phyloP scores from a whole-genome alignment of 23 tunicate species.

The Diplosoma virens region DNA sequence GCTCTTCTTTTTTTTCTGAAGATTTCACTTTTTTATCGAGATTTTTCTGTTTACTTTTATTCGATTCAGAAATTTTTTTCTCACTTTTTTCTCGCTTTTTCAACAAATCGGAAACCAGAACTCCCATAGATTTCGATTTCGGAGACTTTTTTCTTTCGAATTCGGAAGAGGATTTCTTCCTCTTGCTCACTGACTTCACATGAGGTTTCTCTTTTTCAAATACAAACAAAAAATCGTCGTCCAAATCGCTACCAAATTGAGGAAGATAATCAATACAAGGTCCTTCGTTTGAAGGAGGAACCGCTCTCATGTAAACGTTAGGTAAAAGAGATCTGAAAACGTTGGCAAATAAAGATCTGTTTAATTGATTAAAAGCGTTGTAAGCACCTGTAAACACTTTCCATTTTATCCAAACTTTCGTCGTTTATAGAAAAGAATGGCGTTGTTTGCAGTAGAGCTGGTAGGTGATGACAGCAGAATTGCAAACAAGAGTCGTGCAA shows the following conservation, averaged over 20 bases:
- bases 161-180: neutral
- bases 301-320: slow-evolving; percentile 25
- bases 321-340: slow-evolving; percentile 31
- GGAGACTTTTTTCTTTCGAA: slow-evolving; percentile 8
- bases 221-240: neutral
- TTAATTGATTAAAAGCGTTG: too few species aligned
- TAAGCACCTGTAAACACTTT: slow-evolving; percentile 74
- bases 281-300: slow-evolving; percentile 41
- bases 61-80: slow-evolving; percentile 36
- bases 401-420: slow-evolving; percentile 41
- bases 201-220: neutral
- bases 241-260: neutral
- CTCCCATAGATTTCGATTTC: slow-evolving; percentile 5
- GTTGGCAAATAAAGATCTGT: neutral
- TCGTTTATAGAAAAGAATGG: slow-evolving; percentile 52
- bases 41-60: slow-evolving; percentile 28
- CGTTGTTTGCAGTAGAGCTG: slow-evolving; percentile 61
- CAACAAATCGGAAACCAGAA: slow-evolving; percentile 43
- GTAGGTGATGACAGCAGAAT: slow-evolving; percentile 61
- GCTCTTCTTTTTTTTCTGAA: neutral
- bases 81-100: slow-evolving; percentile 14
- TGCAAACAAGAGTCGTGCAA: slow-evolving; percentile 57
- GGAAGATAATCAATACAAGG: slow-evolving; percentile 47
- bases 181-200: neutral
- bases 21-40: neutral